phyloP scores from a whole-genome alignment of 2,797 vertebrate species.

The Anguilla obscura region DNA sequence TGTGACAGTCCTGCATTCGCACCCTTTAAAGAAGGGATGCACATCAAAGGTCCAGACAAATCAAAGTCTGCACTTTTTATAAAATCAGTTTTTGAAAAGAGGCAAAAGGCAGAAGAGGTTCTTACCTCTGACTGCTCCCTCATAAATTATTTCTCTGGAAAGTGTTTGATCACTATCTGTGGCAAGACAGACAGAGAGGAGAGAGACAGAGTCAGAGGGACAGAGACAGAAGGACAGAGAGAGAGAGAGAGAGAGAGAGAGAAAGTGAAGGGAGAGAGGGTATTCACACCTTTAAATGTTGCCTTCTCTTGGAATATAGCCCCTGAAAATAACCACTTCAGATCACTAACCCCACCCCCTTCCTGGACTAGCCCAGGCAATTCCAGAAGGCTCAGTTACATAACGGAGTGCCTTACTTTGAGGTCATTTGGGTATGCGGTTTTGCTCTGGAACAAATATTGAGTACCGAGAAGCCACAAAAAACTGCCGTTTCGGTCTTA shows the following conservation, averaged over 20 bases:
- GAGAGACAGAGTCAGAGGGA: background rate
- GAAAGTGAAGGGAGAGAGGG: background rate
- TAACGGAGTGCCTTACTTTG: background rate
- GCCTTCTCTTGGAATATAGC: background rate
- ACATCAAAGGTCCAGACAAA: background rate
- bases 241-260: background rate
- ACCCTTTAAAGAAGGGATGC: background rate
- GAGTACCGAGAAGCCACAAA: background rate
- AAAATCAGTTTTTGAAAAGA: background rate
- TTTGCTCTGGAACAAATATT: background rate
- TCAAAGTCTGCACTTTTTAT: constrained; percentile 8
- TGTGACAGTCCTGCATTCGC: background rate
- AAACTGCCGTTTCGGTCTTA: background rate
- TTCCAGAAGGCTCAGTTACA: background rate
- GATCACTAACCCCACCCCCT: background rate
- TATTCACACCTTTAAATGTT: background rate
- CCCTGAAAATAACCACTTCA: background rate
- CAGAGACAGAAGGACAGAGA: background rate
- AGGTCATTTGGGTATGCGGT: background rate
- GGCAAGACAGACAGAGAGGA: background rate
- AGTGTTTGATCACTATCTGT: constrained; percentile 15
- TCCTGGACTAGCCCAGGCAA: background rate
- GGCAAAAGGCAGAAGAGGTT: background rate
- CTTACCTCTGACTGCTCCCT: background rate
- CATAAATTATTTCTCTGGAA: constrained; percentile 15